phyloP scores from a whole-genome alignment of 2,797 vertebrate species.

The Vipera latastei region DNA sequence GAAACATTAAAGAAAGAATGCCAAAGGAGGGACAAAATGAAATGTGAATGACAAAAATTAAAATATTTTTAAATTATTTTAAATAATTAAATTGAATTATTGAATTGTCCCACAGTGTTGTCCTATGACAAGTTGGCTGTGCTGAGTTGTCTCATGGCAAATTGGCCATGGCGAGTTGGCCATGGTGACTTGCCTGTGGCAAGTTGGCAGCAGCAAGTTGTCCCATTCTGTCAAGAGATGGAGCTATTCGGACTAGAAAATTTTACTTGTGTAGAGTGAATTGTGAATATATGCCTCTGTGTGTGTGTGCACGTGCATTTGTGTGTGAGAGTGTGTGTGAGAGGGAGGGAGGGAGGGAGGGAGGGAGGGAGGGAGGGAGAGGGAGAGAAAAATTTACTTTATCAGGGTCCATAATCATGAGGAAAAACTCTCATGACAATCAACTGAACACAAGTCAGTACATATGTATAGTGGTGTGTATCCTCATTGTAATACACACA shows the following conservation, averaged over 20 bases:
- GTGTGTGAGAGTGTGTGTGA: too few species aligned
- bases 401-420: neutral
- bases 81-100: neutral
- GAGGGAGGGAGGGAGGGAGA: neutral
- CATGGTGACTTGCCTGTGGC: neutral
- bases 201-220: neutral
- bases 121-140: neutral
- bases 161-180: neutral
- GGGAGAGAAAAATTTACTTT: neutral
- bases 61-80: neutral
- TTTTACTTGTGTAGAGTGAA: neutral
- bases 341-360: too few species aligned
- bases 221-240: neutral
- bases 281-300: too few species aligned
- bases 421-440: neutral
- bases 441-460: neutral
- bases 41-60: neutral
- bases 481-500: neutral
- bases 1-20: neutral
- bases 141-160: neutral
- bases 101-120: neutral
- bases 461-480: neutral
- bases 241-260: neutral
- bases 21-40: neutral
- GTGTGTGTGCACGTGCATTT: too few species aligned